Conservation (phyloP, 2,888 invertebrate species). For the Phyllotreta striolata region DNA sequence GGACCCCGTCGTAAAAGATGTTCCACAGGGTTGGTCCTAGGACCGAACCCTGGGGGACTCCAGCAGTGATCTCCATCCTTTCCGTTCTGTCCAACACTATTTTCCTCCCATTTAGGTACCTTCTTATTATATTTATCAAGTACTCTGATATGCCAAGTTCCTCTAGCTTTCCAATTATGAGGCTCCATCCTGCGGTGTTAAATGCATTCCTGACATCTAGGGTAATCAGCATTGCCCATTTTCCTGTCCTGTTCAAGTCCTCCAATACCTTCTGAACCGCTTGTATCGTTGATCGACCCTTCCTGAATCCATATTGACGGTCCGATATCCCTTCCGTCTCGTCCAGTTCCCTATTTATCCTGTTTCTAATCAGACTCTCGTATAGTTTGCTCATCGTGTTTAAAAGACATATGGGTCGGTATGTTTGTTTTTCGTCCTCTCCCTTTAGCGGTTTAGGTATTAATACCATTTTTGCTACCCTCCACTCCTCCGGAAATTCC, state of each 20-base stretch:
- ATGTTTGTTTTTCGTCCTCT: neutral
- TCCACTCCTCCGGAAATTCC: slow-evolving; percentile 32
- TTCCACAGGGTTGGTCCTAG: slow-evolving; percentile 4
- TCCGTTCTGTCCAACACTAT: neutral
- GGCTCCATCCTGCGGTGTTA: slow-evolving; percentile 20
- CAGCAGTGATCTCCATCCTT: slow-evolving; percentile 1
- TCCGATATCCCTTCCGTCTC: slow-evolving; percentile 2
- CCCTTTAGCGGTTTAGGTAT: slow-evolving; percentile 26
- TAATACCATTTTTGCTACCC: slow-evolving; percentile 28
- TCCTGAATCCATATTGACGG: slow-evolving; percentile 25
- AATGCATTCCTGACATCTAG: slow-evolving; percentile 27
- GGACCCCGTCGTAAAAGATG: neutral
- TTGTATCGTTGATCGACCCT: slow-evolving; percentile 20
- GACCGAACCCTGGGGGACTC: slow-evolving; percentile 12
- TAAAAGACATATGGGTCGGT: slow-evolving; percentile 17
- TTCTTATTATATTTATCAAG: slow-evolving; percentile 8
- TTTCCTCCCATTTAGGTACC: slow-evolving; percentile 13
- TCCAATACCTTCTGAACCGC: slow-evolving; percentile 10
- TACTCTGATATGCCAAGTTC: slow-evolving; percentile 11
- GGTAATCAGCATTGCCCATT: slow-evolving; percentile 11
- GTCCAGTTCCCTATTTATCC: slow-evolving; percentile 18
- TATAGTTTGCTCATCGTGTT: slow-evolving; percentile 14
- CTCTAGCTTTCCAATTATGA: slow-evolving; percentile 5
- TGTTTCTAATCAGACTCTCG: slow-evolving; percentile 9
- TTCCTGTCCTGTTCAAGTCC: neutral